A percentile compares a stretch with the other conserved stretches of the same genome.
phyloP scores from a whole-genome alignment of 2,797 vertebrate species.

The Gallinago stenura region DNA sequence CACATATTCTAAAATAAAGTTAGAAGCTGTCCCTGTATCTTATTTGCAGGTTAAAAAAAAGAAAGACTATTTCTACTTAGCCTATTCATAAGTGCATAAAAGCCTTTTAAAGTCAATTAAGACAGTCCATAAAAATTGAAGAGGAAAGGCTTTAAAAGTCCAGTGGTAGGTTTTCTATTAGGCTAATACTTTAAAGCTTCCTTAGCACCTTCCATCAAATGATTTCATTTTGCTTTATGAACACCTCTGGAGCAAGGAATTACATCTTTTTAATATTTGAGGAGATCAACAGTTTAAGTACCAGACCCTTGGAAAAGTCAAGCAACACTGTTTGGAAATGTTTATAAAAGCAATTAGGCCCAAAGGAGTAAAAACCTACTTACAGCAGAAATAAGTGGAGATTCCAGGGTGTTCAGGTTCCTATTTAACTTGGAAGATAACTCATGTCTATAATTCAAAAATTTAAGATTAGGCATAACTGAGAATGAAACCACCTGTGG shows the following conservation, averaged over 20 bases:
- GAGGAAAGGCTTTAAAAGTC: constrained; percentile 46
- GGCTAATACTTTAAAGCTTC: constrained; percentile 55
- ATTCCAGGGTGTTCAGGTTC: background rate
- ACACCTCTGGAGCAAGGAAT: constrained; percentile 20
- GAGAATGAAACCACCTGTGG: background rate
- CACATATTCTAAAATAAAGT: constrained; percentile 9
- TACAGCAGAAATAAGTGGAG: background rate
- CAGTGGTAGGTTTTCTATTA: constrained; percentile 58
- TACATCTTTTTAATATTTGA: constrained; percentile 15
- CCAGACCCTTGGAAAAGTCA: constrained; percentile 34
- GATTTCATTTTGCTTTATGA: constrained; percentile 50
- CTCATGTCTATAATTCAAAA: background rate
- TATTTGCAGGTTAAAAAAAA: background rate
- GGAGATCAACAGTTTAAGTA: constrained; percentile 45
- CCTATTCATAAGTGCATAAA: constrained; percentile 45
- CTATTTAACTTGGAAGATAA: background rate
- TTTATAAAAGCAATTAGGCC: constrained; percentile 48
- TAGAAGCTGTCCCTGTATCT: background rate
- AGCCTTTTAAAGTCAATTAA: constrained; percentile 62
- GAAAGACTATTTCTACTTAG: constrained; percentile 1
- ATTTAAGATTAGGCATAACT: background rate
- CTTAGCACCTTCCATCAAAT: constrained; percentile 32
- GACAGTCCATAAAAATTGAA: constrained; percentile 65
- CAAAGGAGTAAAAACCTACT: constrained; percentile 12
- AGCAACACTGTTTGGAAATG: background rate